Base-by-base conservation (phyloP, 2,797 vertebrate genomes). In the Poecilia wingei region DNA sequence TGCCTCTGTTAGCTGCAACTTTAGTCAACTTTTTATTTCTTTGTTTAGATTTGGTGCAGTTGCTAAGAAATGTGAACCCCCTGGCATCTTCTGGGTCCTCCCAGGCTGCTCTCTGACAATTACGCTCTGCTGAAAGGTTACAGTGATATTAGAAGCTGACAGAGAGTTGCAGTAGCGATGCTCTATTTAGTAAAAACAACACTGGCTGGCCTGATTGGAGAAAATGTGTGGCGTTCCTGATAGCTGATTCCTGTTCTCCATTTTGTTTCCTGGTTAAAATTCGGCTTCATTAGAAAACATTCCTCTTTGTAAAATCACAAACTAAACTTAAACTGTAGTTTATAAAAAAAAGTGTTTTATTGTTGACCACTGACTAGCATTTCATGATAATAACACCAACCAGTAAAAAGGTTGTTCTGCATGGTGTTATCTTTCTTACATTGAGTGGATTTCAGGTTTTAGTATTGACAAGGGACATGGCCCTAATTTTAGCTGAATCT, bases 1-100 rank as follows among this genome's bases (percentile, higher is more conserved):
- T 66, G 74, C 22, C 16, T 75, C 55, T 70, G 47, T 45, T 70
- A 46, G 36, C 13, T 69, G 25, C 76, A 70, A n/a, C 25, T 77
- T 55, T 70, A 69, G n/a, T 53, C 25, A 57, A 59, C 36, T 31
- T 57, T 41, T 43, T 74, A 28, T 57, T 59, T 16, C 7, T 57
- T n/a, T 74, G 25, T 31, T 74, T 31, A 43, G 18, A 55, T 77
- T 43, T 6, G 10, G 13, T 25, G 39, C 25, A 41, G 14, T 68
- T 43, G n/a, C 75, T 12, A 49, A 41, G 64, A 49, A 14, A 4
- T 43, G 13, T 41, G n/a, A 46, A 70, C 25, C 13, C 43, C n/a
- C 43, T 46, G 68, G 43, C 68, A 70, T 70, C 43, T 70, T 1
- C 6, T 46, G 43, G 43, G 41, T 70, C 2, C n/a, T 70, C 14